These are phyloP conservation scores for Drosophila eugracilis DNA, from an alignment of 1,140 invertebrate genomes.

Conservation along the genomic window DNA sequence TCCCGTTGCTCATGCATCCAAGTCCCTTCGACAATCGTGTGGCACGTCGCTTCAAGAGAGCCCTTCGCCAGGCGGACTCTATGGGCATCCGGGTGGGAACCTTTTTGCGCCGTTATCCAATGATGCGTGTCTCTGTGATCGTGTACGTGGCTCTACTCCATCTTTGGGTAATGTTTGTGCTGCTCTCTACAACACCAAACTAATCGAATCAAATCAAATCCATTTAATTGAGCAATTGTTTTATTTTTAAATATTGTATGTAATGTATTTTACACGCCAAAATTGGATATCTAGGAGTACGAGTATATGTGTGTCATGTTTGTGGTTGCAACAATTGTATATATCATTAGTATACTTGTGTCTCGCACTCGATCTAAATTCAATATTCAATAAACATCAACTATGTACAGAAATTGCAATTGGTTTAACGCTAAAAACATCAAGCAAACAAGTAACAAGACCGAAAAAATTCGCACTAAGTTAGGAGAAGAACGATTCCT, in stretches of 20 bases:
- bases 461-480: conserved; percentile 47
- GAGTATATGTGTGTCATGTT: conserved; percentile 41
- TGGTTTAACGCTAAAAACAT: conserved; percentile 60
- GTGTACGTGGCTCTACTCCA: conserved; percentile 86
- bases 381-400: conserved; percentile 75
- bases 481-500: conserved; percentile 46
- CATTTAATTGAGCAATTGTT: conserved; percentile 58
- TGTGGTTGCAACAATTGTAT: conserved; percentile 31
- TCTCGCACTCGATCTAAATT: conserved; percentile 53
- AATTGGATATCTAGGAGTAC: conserved; percentile 49
- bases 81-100: conserved; percentile 91
- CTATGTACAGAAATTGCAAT: conserved; percentile 69
- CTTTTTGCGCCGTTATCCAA: conserved; percentile 92
- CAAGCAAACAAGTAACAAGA: conserved; percentile 72
- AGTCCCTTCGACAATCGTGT: conserved; percentile 92
- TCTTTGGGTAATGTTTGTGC: conserved; percentile 83
- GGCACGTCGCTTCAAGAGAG: conserved; percentile 91
- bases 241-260: conserved; percentile 55
- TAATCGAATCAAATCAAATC: conserved; percentile 30
- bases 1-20: conserved; percentile 90
- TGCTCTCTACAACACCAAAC: conserved; percentile 79
- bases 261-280: conserved; percentile 61
- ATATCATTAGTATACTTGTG: conserved; percentile 40
- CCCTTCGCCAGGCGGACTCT: conserved; percentile 90
- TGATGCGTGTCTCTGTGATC: conserved; percentile 91